These are phyloP conservation scores for Phocides pigmalion DNA, from an alignment of 1,140 invertebrate genomes.

Conservation along the genomic window DNA sequence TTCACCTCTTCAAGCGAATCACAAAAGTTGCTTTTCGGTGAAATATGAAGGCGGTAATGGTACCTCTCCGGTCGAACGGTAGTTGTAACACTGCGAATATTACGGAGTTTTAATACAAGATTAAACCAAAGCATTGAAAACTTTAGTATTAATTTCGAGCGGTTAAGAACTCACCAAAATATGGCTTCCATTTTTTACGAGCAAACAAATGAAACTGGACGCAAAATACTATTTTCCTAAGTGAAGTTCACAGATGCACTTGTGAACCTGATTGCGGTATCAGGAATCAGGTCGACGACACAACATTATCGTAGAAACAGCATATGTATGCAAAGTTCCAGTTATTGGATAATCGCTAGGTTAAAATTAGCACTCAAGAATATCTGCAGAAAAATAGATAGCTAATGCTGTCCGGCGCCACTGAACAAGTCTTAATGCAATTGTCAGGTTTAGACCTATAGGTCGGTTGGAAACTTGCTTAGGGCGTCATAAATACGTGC, in stretches of 20 bases:
- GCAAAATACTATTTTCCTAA: conserved; percentile 10
- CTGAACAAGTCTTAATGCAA: background rate
- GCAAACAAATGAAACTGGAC: background rate
- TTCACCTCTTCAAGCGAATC: no score
- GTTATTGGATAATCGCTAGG: conserved; percentile 18
- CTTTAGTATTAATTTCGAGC: no score
- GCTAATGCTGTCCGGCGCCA: background rate
- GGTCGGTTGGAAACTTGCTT: no score
- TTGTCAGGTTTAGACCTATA: no score
- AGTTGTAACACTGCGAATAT: no score
- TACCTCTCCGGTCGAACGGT: no score
- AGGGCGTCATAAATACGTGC: no score
- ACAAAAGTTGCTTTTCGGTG: no score
- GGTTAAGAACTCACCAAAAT: conserved; percentile 19
- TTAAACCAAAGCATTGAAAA: no score
- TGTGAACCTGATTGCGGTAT: conserved; percentile 5
- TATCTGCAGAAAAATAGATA: conserved; percentile 9
- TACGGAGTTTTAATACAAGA: no score
- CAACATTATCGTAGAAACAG: conserved; percentile 15
- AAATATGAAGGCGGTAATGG: no score
- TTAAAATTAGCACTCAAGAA: conserved; percentile 16
- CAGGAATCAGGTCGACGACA: conserved; percentile 19
- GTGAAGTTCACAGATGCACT: conserved; percentile 11
- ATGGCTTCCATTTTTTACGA: background rate
- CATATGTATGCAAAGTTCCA: background rate